Evolutionary conservation across 2,888 invertebrate species (phyloP), one percentile per base, ranked within the genome.

Genomic region (Drosophila tripunctata): DNA sequence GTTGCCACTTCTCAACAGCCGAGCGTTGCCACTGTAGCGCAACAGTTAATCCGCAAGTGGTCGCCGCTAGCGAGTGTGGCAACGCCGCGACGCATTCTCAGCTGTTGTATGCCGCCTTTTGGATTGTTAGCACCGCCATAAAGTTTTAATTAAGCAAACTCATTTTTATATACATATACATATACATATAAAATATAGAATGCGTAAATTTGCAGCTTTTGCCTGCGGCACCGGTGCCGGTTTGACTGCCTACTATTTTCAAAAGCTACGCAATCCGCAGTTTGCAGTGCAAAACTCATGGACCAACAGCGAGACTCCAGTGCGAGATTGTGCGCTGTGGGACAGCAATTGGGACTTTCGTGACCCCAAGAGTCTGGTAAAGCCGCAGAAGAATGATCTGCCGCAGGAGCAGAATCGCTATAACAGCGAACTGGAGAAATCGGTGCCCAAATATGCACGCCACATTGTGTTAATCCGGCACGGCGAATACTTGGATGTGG

Each of bases 401-500:
- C 91, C 92, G 0, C 93, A 94, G 64, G 94, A 94, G 61, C 93
- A 96, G 35, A 95, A 96, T 87, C 92, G 93, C 51, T 93, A 93
- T 63, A 95, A 96, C 88, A 93, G 94, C 77, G 93, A 94, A 62
- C 78, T 94, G 22, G 95, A 95, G 76, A 93, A 94, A 57, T 91
- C 92, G 0, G 94, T 93, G 75, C 92, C 93, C 36, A 93, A 92
- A 88, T 87, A 77, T 2, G 73, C 85, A 0, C 84, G 98, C n/a
- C 97, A 99, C 90, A 91, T 99, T 50, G 93, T 99, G 76, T 92
- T 99, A 12, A 95, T 99, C 62, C 93, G 99, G 35, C 99, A 99
- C 91, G 99, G 99, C 0, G 99, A 99, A 90, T 99, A 99, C 89
- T 93, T 97, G 83, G 91, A 95, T 35, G 92, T 93, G 7, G 97